Evolutionary conservation across 2,888 invertebrate genomes (phyloP).

Genomic region (Bruchidius siliquastri): DNA sequence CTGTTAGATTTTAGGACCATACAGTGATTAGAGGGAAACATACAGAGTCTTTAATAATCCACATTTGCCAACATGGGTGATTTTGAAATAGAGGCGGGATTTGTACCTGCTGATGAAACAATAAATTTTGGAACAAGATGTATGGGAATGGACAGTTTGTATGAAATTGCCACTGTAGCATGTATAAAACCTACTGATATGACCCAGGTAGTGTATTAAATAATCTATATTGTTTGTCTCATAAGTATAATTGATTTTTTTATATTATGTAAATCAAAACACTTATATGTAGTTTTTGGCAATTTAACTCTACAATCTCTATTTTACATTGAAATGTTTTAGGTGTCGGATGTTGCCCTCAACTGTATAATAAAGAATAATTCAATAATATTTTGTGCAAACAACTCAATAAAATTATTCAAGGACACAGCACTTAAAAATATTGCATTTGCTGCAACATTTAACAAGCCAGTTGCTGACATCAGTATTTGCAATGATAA

Average conservation of each 20-base stretch:
- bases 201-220: background rate
- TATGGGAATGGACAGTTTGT: constrained; percentile 46
- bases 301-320: no score
- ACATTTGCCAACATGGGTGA: constrained; percentile 14
- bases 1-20: no score
- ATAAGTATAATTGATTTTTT: no score
- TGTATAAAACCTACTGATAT: constrained; percentile 1
- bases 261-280: no score
- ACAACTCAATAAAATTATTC: constrained; percentile 15
- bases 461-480: constrained; percentile 9
- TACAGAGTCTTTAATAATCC: no score
- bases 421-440: constrained; percentile 13
- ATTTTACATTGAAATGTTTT: no score
- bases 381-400: constrained; percentile 12
- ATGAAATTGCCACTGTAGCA: constrained; percentile 51
- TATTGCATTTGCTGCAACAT: constrained; percentile 8
- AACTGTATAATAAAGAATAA: constrained; percentile 7
- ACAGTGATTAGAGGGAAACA: no score
- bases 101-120: constrained; percentile 51
- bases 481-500: constrained; percentile 9
- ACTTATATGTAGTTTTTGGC: no score
- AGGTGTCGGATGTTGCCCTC: constrained; percentile 3
- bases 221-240: background rate
- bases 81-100: constrained; percentile 44
- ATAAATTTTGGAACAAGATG: constrained; percentile 51